Conservation (phyloP, 2,797 vertebrate species). For the Poecilia picta region DNA sequence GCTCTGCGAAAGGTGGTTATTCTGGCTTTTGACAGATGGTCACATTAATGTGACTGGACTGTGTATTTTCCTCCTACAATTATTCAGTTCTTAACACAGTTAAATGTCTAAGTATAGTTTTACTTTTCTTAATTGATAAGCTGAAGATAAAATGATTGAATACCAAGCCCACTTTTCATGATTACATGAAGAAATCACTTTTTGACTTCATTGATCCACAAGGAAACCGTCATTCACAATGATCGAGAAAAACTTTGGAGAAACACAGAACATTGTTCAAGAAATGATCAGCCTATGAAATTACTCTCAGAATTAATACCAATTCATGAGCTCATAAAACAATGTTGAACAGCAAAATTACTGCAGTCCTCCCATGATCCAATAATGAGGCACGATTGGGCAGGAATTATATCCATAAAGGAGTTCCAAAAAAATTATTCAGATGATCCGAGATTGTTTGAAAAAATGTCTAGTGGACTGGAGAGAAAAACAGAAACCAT, state of each 20-base stretch:
- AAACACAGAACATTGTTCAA: neutral
- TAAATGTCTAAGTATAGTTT: neutral
- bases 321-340: neutral
- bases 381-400: neutral
- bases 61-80: neutral
- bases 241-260: neutral
- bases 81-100: neutral
- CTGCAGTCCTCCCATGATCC: neutral
- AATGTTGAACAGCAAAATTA: neutral
- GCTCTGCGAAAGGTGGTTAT: too few species aligned
- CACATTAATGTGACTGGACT: too few species aligned
- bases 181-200: neutral
- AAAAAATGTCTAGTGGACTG: neutral
- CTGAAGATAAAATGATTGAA: neutral
- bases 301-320: neutral
- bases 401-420: neutral
- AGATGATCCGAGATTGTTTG: neutral
- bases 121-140: neutral
- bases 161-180: neutral
- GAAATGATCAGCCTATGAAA: neutral
- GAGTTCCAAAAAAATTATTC: neutral
- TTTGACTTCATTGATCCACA: neutral
- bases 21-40: too few species aligned
- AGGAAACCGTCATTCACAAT: neutral
- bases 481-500: neutral